Evolutionary conservation across 2,888 invertebrate genomes (phyloP), one percentile per base, ranked within the genome.

Genomic region (Mythimna lalbum): DNA sequence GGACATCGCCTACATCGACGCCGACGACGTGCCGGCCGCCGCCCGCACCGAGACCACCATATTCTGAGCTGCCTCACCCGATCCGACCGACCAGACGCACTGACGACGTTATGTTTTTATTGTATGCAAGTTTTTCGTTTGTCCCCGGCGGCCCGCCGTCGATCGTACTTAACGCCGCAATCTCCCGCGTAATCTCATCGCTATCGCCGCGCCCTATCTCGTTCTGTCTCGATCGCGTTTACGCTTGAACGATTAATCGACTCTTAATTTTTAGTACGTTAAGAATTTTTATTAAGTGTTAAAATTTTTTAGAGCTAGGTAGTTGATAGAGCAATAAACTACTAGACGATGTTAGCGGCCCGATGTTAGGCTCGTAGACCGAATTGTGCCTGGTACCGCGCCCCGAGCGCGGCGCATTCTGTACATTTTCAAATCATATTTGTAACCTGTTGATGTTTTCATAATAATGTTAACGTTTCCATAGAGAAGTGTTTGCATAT

Each of bases 1-100:
- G 89, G 98, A 98, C 97, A 97, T 98, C 97, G 98, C 98, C 91
- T 98, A 97, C 97, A 97, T 97, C 95, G 97, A 97, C 96, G 97
- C 97, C 93, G 97, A 97, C 90, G 95, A 96, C 89, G 93, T 89
- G 88, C 94, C 94, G 79, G 89, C 91, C 90, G 88, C 89, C 75
- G 63, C 85, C 57, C 89, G 93, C 90, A 92, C 93, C 60, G 93
- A 94, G 88, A 93, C 94, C 91, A 94, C 95, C 88, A 93, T 94
- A 88, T 94, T 94, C 93, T 94, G 79, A 85, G 76, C 76, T 69
- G 82, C 68, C 70, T 66, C 71, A 63, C 73, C 72, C 79, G 78
- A 74, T 60, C 69, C 80, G 78, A 69, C 85, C 79, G 84, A 72
- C 84, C 73, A 78, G 61, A 74, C 75, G 75, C 78, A 78, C 73